A percentile compares a stretch with the other conserved stretches of the same genome.
These are phyloP conservation scores for Oncorhynchus keta DNA, from an alignment of 2,113 vertebrate genomes.

Conservation along the genomic window DNA sequence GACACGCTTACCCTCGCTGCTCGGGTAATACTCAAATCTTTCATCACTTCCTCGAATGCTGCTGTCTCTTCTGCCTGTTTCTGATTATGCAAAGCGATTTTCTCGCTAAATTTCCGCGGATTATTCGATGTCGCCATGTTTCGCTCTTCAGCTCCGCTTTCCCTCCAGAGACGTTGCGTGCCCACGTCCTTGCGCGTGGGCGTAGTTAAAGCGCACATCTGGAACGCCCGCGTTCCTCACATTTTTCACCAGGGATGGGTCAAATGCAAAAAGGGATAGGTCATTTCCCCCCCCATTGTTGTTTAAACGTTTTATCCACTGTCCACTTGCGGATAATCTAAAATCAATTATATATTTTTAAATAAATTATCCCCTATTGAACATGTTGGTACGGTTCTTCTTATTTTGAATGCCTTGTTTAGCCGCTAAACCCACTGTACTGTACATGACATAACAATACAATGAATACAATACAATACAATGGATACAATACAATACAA, in stretches of 20 bases:
- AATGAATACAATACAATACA: too few species aligned
- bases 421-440: neutral
- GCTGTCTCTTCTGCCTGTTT: conserved; percentile 93
- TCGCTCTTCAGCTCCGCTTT: conserved; percentile 70
- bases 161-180: conserved; percentile 45
- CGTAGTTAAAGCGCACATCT: conserved; percentile 66
- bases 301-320: too few species aligned
- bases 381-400: neutral
- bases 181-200: conserved; percentile 59
- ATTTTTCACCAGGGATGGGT: neutral
- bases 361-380: neutral
- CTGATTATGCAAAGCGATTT: conserved; percentile 90
- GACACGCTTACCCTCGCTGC: conserved; percentile 80
- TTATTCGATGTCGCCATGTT: conserved; percentile 94
- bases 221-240: conserved; percentile 43
- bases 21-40: conserved; percentile 86
- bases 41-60: conserved; percentile 92
- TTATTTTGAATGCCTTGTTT: neutral
- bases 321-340: too few species aligned
- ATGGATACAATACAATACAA: too few species aligned
- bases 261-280: neutral
- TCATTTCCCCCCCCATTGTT: too few species aligned
- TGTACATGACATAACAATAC: neutral
- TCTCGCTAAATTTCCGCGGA: conserved; percentile 95
- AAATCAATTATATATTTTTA: neutral